Base-by-base conservation (phyloP, 2,888 invertebrate species). In the Drosophila pseudotalamancana region DNA sequence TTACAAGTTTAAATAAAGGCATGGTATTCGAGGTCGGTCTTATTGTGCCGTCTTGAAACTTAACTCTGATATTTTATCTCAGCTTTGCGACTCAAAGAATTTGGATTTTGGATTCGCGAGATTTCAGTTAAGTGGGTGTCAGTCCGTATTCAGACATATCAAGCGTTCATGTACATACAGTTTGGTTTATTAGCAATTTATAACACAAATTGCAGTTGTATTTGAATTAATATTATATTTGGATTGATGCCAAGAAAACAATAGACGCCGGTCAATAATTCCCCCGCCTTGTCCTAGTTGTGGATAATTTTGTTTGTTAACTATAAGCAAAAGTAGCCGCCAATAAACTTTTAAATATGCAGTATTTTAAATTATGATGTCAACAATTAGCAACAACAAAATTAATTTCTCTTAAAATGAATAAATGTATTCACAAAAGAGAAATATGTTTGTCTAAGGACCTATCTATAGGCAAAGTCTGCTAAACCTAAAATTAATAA, bases 181-280 rank as follows among this genome's bases (percentile, higher is more conserved):
- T n/a, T n/a, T n/a, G n/a, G n/a, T n/a, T n/a, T n/a, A n/a, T n/a
- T n/a, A n/a, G n/a, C n/a, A n/a, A n/a, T n/a, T n/a, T n/a, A n/a
- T n/a, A 6, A 18, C 5, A 2, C 3, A 46, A 49, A 63, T 27
- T 59, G 35, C 23, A 65, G 62, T 69, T 60, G 50, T 46, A 37
- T 57, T 34, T 39, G 27, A 23, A 23, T 40, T 40, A 14, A 6
- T 42, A n/a, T 18, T 45, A 16, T 25, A 12, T 57, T 65, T 80
- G 77, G 49, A 18, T 42, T 40, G 57, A 35, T 79, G 78, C 84
- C 87, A 79, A 86, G 46, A 75, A 75, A 62, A 40, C 19, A 43
- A 21, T 61, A 60, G 66, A 56, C 49, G 57, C 51, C 48, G 55
- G 54, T 77, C 72, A 62, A 66, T 48, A 72, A 62, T 49, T 43